Evolutionary conservation across 53 echinoderm and acorn worm genomes (phyloP).

Genomic region (Paelopatides confundens): DNA sequence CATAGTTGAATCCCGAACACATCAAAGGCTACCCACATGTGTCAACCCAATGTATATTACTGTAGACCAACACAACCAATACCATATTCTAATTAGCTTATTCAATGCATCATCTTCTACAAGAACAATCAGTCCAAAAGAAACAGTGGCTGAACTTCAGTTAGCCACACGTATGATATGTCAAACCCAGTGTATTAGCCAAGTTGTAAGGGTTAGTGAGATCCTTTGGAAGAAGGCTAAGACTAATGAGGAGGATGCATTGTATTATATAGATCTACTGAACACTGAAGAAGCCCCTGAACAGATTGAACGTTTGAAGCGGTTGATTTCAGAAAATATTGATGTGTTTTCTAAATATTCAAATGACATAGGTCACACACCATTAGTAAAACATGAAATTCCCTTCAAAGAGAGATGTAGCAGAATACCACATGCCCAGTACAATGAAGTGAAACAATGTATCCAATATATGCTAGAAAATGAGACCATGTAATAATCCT

Average conservation of each 20-base stretch:
- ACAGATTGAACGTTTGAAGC: no score
- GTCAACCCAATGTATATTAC: no score
- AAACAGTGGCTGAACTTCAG: not conserved
- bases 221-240: no score
- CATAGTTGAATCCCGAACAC: not conserved
- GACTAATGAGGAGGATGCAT: no score
- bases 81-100: not conserved
- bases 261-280: no score
- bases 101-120: not conserved
- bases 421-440: constrained; percentile 52
- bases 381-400: no score
- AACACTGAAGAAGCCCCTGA: not conserved
- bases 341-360: constrained; percentile 7
- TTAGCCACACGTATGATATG: not conserved
- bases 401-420: no score
- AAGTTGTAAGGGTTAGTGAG: not conserved
- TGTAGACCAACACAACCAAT: no score
- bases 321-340: no score
- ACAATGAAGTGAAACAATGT: constrained; percentile 51
- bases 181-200: not conserved
- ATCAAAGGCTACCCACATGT: not conserved
- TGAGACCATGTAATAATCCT: constrained; percentile 50
- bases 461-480: constrained; percentile 41
- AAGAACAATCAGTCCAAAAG: not conserved
- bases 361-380: constrained; percentile 51